A percentile compares a stretch with the other conserved stretches of the same genome.
These are phyloP conservation scores for Percina caprodes DNA, from an alignment of 2,113 vertebrate species.

Conservation along the genomic window DNA sequence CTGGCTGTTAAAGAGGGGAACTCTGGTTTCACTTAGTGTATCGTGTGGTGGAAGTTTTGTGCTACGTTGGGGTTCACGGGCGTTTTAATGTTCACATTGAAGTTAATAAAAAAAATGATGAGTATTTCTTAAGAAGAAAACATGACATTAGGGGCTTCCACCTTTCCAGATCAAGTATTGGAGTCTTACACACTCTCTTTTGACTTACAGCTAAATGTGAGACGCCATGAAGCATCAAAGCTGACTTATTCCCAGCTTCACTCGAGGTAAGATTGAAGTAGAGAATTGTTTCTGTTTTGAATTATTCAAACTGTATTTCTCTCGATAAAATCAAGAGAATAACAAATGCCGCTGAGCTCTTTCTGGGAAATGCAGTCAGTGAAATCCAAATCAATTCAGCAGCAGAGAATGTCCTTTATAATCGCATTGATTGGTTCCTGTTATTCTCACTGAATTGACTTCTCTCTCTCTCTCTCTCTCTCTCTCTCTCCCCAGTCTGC, in stretches of 20 bases:
- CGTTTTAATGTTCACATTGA: not conserved
- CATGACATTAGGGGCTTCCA: not conserved
- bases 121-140: not conserved
- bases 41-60: not conserved
- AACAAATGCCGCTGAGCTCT: not conserved
- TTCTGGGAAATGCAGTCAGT: slow-evolving; percentile 28
- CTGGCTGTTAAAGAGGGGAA: not conserved
- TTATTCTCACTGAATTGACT: slow-evolving; percentile 44
- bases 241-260: not conserved
- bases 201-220: not conserved
- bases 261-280: not conserved
- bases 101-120: not conserved
- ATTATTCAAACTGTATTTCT: not conserved
- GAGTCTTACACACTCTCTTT: not conserved
- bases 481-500: not conserved
- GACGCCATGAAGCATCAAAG: not conserved
- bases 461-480: slow-evolving; percentile 9
- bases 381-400: slow-evolving; percentile 59
- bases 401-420: slow-evolving; percentile 57
- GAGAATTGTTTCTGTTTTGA: slow-evolving; percentile 8
- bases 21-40: not conserved
- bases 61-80: not conserved
- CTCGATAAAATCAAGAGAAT: not conserved
- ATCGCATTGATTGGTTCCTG: slow-evolving; percentile 70
- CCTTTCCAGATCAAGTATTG: not conserved